A percentile compares a stretch with the other conserved stretches of the same genome.
phyloP scores from a whole-genome alignment of 2,797 vertebrate genomes.

The Tolypeutes matacus region DNA sequence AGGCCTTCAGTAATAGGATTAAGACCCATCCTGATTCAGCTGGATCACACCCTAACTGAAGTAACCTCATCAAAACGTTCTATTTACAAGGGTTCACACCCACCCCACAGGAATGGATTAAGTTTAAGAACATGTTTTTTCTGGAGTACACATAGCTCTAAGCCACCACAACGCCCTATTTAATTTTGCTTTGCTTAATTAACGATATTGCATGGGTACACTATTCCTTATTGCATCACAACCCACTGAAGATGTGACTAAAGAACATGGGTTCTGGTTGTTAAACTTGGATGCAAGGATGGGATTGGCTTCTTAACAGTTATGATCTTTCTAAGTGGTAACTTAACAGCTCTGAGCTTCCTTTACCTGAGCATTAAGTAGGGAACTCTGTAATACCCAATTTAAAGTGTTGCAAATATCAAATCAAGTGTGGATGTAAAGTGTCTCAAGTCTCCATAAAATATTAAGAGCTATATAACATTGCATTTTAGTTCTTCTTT shows the following conservation, averaged over 20 bases:
- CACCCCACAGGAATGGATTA: no score
- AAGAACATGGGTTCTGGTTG: neutral
- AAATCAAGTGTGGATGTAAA: no score
- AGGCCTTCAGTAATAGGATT: no score
- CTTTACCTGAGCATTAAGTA: neutral
- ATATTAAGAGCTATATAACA: neutral
- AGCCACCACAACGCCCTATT: neutral
- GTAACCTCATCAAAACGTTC: no score
- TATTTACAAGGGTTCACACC: no score
- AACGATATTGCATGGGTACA: neutral
- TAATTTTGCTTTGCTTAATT: slow-evolving; percentile 14
- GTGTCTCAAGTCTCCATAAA: neutral
- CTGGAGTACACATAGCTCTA: no score
- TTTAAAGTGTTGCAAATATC: neutral
- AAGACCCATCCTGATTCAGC: no score
- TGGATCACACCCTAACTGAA: no score
- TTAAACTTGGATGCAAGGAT: neutral
- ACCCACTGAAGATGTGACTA: neutral
- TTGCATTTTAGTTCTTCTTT: neutral
- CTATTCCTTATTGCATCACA: neutral
- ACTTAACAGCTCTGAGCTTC: neutral
- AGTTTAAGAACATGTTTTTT: no score
- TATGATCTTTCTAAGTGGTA: neutral
- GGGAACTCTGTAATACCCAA: neutral
- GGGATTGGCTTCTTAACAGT: neutral